Percentiles rank a stretch among this genome's conserved stretches.
phyloP scores from a whole-genome alignment of 2,888 invertebrate genomes.

The Cryptophagus acutangulus region DNA sequence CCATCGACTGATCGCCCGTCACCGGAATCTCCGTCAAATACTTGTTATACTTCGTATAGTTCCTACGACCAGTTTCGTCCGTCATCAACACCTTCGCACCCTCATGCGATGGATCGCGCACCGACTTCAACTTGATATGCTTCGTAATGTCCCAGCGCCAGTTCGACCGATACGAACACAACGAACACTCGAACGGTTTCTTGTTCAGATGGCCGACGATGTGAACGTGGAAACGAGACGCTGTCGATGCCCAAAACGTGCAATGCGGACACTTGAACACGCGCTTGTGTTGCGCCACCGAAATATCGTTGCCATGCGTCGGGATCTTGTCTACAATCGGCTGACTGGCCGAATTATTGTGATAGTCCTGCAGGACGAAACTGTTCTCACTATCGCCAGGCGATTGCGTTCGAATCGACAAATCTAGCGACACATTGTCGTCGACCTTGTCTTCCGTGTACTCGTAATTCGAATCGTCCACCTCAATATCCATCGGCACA shows the following conservation, averaged over 20 bases:
- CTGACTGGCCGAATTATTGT: constrained; percentile 33
- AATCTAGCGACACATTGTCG: constrained; percentile 42
- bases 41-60: constrained; percentile 90
- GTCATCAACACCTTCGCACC: constrained; percentile 82
- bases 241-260: constrained; percentile 88
- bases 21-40: constrained; percentile 63
- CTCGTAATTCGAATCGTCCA: constrained; percentile 43
- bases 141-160: constrained; percentile 97
- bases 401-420: constrained; percentile 44
- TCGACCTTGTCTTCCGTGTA: constrained; percentile 43
- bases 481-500: constrained; percentile 43
- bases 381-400: constrained; percentile 43
- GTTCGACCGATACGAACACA: constrained; percentile 89
- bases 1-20: constrained; percentile 39
- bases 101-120: constrained; percentile 76
- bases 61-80: constrained; percentile 83
- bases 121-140: constrained; percentile 87
- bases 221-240: constrained; percentile 89
- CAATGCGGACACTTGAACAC: constrained; percentile 92
- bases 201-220: constrained; percentile 89
- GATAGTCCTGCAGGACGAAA: constrained; percentile 34
- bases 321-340: constrained; percentile 59
- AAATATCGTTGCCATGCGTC: constrained; percentile 55
- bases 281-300: constrained; percentile 64
- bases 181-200: constrained; percentile 92